phyloP scores from a whole-genome alignment of 2,797 vertebrate species.

The Taenioides sp. region DNA sequence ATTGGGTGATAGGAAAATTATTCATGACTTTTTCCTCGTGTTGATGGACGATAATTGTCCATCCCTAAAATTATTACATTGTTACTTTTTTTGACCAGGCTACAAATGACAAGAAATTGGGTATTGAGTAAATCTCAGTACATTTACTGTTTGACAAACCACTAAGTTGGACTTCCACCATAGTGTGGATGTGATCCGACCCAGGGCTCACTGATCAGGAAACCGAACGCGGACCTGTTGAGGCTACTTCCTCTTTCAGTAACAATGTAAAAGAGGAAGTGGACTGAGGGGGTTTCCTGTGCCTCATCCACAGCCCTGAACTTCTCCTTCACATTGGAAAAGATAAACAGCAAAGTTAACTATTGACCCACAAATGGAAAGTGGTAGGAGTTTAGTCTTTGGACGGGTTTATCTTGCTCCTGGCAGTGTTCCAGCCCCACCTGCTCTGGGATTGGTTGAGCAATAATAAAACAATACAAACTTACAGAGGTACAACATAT shows the following conservation, averaged over 20 bases:
- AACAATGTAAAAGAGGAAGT: conserved; percentile 74
- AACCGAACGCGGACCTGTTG: conserved; percentile 63
- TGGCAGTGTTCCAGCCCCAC: conserved; percentile 65
- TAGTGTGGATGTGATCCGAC: conserved; percentile 54
- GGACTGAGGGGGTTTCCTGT: conserved; percentile 61
- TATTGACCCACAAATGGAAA: conserved; percentile 58
- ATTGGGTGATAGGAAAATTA: no score
- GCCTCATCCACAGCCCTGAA: conserved; percentile 46
- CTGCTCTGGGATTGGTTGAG: conserved; percentile 63
- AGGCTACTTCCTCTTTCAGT: conserved; percentile 73
- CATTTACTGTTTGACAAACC: conserved; percentile 14
- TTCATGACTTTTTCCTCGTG: no score
- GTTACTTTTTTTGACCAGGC: no score
- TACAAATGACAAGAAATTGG: no score
- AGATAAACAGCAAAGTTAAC: conserved; percentile 63
- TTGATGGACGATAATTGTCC: not conserved
- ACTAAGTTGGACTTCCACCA: conserved; percentile 51
- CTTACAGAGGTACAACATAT: not conserved
- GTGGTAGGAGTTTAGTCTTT: conserved; percentile 58
- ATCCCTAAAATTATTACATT: not conserved
- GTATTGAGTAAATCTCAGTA: not conserved
- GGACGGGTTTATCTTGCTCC: conserved; percentile 44
- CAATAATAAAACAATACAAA: not conserved
- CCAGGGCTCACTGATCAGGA: conserved; percentile 56
- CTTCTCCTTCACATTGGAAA: conserved; percentile 37